Base-by-base conservation (phyloP, 2,888 invertebrate genomes). In the Clusia tigrina region DNA sequence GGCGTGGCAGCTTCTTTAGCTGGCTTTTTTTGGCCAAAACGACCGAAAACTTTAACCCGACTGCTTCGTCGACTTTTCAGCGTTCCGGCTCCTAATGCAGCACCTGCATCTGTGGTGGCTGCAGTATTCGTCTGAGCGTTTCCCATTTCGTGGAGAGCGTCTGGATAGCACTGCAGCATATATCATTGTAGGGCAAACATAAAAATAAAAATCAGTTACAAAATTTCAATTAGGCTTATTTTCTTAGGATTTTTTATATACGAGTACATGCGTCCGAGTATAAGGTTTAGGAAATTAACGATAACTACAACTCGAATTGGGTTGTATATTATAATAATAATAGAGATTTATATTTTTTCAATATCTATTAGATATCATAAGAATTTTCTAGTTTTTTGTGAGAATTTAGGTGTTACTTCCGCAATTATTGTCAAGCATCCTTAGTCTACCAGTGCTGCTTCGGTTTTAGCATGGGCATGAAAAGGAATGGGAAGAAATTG, bases 131-230 rank as follows among this genome's bases (percentile, higher is more conserved):
- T 42, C 53, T 74, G 78, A 54, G 72, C 71, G 69, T 78, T 80
- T 60, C 79, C 79, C 79, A 79, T 79, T 62, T 62, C 53, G 15
- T 20, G 42, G n/a, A 51, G 58, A 5, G 42, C 3, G n/a, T 23
- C 24, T 59, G 57, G 53, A 48, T 63, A 53, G 63, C n/a, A n/a
- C 15, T 37, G 18, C 32, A 37, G 58, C 32, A n/a, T n/a, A n/a
- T n/a, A n/a, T n/a, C 53, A 37, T 25, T 42, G 26, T 17, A 17
- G 18, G 54, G 6, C 26, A 26, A 26, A 58, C 60, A 59, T 63
- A 48, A 56, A 63, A 68, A 59, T 72, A 69, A 76, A 77, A 80
- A 79, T 78, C 76, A 79, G 79, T 80, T 80, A 79, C 74, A 79
- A 78, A 70, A 78, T 80, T 78, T 72, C 73, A 76, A 78, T 77